Evolutionary conservation across 2,113 vertebrate species (phyloP).

Genomic region (Pachyramphus minor): DNA sequence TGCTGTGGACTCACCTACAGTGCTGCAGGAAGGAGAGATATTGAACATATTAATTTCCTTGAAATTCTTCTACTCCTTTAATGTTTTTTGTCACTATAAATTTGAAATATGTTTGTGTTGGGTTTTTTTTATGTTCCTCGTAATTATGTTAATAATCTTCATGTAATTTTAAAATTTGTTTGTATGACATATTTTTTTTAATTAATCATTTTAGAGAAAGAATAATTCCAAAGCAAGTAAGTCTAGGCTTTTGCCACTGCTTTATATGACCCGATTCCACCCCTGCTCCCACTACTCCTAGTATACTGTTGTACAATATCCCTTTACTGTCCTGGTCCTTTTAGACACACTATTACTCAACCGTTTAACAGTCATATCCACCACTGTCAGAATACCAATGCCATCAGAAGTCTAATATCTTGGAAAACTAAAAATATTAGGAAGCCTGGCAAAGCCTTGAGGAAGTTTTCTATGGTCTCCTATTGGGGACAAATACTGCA

Average conservation of each 20-base stretch:
- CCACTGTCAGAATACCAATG: neutral
- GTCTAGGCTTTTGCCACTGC: neutral
- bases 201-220: neutral
- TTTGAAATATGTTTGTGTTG: neutral
- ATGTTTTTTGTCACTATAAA: neutral
- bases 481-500: neutral
- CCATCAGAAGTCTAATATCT: neutral
- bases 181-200: neutral
- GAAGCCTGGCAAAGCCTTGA: neutral
- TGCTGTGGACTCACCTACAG: neutral
- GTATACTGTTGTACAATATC: neutral
- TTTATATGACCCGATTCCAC: neutral
- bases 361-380: neutral
- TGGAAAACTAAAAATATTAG: neutral
- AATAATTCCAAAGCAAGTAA: neutral
- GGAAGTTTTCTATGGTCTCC: neutral
- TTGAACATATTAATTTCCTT: neutral
- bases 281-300: neutral
- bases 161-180: neutral
- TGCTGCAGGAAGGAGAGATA: neutral
- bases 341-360: neutral
- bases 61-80: neutral
- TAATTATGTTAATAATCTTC: neutral
- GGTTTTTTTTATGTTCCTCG: neutral
- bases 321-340: neutral